Evolutionary conservation across 23 tunicate genomes (phyloP).

Genomic region (Diplosoma virens): DNA sequence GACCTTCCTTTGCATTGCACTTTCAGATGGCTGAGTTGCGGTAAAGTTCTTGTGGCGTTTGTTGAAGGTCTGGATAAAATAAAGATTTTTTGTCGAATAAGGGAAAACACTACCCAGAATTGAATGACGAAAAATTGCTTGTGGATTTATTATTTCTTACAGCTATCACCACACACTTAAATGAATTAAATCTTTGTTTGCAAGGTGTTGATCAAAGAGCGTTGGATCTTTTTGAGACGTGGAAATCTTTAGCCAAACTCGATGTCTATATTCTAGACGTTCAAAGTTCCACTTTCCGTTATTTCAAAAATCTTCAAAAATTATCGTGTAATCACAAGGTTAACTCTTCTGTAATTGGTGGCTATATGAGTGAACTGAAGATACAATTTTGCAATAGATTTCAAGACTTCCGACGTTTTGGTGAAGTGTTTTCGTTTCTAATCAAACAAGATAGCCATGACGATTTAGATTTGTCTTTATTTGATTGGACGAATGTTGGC

Average conservation of each 20-base stretch:
- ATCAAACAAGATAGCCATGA: slow-evolving; percentile 24
- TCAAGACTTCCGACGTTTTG: slow-evolving; percentile 19
- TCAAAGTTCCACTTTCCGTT: slow-evolving; percentile 16
- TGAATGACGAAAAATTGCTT: slow-evolving; percentile 28
- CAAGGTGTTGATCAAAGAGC: slow-evolving; percentile 21
- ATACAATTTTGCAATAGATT: slow-evolving; percentile 21
- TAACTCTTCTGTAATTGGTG: background rate
- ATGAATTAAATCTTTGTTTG: slow-evolving; percentile 39
- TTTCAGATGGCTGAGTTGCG: slow-evolving; percentile 37
- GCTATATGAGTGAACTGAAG: slow-evolving; percentile 19
- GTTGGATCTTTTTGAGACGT: slow-evolving; percentile 27
- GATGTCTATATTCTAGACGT: too few relatives aligned
- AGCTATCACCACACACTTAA: slow-evolving; percentile 32
- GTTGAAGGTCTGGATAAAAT: slow-evolving; percentile 45
- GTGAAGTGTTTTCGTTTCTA: slow-evolving; percentile 30
- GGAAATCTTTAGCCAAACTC: slow-evolving; percentile 28
- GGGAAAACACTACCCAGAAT: slow-evolving; percentile 32
- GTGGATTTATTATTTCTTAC: slow-evolving; percentile 27
- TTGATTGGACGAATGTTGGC: slow-evolving; percentile 30
- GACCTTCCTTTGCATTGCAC: slow-evolving; percentile 38
- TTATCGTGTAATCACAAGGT: slow-evolving; percentile 12
- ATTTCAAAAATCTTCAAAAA: slow-evolving; percentile 9
- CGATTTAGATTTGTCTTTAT: slow-evolving; percentile 26
- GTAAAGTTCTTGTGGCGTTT: slow-evolving; percentile 48
- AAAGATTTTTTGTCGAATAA: slow-evolving; percentile 17